Percentiles rank a stretch among this genome's conserved stretches.
phyloP scores from a whole-genome alignment of 1,140 invertebrate genomes.

The Lycorma delicatula region DNA sequence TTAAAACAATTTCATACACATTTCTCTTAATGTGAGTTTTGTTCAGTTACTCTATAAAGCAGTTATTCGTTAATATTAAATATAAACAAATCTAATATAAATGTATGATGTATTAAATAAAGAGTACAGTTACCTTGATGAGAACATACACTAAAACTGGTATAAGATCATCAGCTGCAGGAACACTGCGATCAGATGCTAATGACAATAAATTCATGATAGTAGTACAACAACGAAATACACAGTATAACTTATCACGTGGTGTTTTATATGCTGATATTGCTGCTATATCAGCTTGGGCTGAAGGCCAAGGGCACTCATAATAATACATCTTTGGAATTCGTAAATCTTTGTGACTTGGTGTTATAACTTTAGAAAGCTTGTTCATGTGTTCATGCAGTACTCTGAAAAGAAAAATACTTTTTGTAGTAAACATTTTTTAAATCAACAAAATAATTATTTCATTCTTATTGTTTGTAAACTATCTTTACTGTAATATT shows the following conservation, averaged over 20 bases:
- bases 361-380: conserved; percentile 67
- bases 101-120: too few relatives aligned
- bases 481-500: too few relatives aligned
- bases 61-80: too few relatives aligned
- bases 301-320: conserved; percentile 95
- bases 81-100: too few relatives aligned
- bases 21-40: too few relatives aligned
- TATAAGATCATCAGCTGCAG: conserved; percentile 93
- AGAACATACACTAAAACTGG: conserved; percentile 95
- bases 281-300: conserved; percentile 84
- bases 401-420: conserved; percentile 47
- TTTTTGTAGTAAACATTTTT: neutral
- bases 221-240: conserved; percentile 78
- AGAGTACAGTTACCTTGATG: conserved; percentile 70
- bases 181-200: conserved; percentile 67
- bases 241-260: conserved; percentile 84
- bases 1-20: too few relatives aligned
- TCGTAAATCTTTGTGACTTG: conserved; percentile 70
- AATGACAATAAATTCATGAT: conserved; percentile 89
- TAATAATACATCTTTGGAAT: conserved; percentile 74
- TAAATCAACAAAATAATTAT: too few relatives aligned
- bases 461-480: too few relatives aligned
- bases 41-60: too few relatives aligned
- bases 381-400: conserved; percentile 83
- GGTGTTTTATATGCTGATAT: conserved; percentile 93